These are phyloP conservation scores for Globia sparganii DNA, from an alignment of 2,888 invertebrate species.

Conservation along the genomic window DNA sequence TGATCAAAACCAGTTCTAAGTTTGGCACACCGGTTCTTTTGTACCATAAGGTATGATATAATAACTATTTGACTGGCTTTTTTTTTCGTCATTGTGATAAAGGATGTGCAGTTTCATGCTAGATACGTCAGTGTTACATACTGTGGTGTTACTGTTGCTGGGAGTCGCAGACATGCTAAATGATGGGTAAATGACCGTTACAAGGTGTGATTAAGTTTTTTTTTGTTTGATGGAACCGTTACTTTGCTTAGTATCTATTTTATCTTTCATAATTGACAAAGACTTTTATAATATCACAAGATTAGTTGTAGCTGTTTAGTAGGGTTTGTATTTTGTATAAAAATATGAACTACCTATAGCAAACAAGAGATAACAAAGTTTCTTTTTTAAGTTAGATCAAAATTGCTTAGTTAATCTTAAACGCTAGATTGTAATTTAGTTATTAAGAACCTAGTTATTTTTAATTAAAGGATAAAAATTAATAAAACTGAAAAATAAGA, in stretches of 20 bases:
- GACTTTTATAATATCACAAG: neutral
- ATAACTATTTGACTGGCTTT: too few species aligned
- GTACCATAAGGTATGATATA: neutral
- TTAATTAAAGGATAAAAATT: neutral
- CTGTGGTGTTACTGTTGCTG: neutral
- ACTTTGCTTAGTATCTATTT: neutral
- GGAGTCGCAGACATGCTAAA: slow-evolving; percentile 10
- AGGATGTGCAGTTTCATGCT: slow-evolving; percentile 14
- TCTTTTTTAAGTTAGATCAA: neutral
- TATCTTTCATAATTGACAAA: neutral
- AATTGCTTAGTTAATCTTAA: too few species aligned
- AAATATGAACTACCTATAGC: neutral
- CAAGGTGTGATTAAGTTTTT: neutral
- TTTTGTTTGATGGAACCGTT: neutral
- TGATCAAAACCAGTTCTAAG: neutral
- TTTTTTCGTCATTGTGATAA: neutral
- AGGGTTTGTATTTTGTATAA: neutral
- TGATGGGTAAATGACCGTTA: slow-evolving; percentile 9
- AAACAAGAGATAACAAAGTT: neutral
- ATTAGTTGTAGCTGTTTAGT: neutral
- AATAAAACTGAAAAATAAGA: neutral
- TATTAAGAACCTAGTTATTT: neutral
- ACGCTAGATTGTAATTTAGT: too few species aligned
- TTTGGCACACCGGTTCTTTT: neutral
- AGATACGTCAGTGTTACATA: neutral